These are phyloP conservation scores for Periophthalmodon schlosseri DNA, from an alignment of 2,113 vertebrate genomes.

Conservation along the genomic window DNA sequence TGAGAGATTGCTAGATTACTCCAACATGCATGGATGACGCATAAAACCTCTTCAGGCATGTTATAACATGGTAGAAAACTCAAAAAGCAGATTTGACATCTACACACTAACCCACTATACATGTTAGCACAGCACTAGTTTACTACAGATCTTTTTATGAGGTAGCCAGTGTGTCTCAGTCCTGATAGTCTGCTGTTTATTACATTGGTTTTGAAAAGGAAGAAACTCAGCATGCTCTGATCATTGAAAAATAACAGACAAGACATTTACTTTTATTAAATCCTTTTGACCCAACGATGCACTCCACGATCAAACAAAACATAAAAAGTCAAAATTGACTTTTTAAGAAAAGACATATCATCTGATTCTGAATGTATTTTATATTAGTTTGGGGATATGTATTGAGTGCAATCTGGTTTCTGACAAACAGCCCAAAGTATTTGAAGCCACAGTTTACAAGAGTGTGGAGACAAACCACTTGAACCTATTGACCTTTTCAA, in stretches of 20 bases:
- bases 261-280: background rate
- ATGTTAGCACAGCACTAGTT: background rate
- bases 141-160: background rate
- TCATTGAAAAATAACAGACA: background rate
- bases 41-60: too few relatives aligned
- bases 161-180: background rate
- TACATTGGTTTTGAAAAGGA: constrained; percentile 5
- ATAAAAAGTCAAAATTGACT: background rate
- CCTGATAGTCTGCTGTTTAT: background rate
- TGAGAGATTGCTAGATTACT: too few relatives aligned
- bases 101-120: background rate
- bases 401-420: background rate
- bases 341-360: background rate
- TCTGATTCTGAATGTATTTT: background rate
- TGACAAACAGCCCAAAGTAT: constrained; percentile 4
- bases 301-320: background rate
- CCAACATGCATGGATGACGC: too few relatives aligned
- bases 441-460: constrained; percentile 5
- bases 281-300: background rate
- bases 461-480: constrained; percentile 3
- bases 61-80: too few relatives aligned
- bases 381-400: background rate
- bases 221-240: background rate
- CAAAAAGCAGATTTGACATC: background rate
- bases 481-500: constrained; percentile 6